Base-by-base conservation (phyloP, 2,888 invertebrate species). In the Apotomis turbidana region DNA sequence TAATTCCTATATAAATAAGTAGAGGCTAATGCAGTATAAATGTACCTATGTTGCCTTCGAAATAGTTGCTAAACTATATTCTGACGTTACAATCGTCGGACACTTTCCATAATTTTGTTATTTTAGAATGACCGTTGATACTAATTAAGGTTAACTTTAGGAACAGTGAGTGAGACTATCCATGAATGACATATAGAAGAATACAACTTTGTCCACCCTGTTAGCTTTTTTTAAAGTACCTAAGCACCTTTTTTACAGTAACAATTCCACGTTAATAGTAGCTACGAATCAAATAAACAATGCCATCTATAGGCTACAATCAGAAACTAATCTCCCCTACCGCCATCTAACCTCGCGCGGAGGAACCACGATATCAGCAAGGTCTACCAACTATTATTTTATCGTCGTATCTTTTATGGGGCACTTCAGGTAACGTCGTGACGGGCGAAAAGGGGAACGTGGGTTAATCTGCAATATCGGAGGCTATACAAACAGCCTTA, bases 401-500 rank as follows among this genome's bases (percentile, higher is more conserved):
- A 76, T 71, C 71, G 61, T 13, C 71, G 74, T 71, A 76, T 76
- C 68, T 74, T 76, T 70, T 67, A 74, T 70, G 68, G 68, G 68
- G 66, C 74, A 75, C 77, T 76, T 74, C 78, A 79, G 79, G 78
- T 78, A 74, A 76, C 71, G 71, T 51, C 62, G 62, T 68, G 68
- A 74, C 74, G 75, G 73, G 70, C 76, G 76, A 76, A 78, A 78
- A 71, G 76, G 79, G 79, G 77, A 79, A 79, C 76, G 62, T 67
- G 61, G 58, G 71, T 73, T 90, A 88, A 90, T 90, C 88, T 86
- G 82, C 82, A 83, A 86, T 87, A 88, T 87, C 84, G 80, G 80
- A 78, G 81, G 81, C 83, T 85, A 81, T 79, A 83, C 83, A 83
- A 84, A 86, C 80, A 84, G 81, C 83, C 84, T 85, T 77, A 77